Evolutionary conservation across 2,888 invertebrate genomes (phyloP), one percentile per base, ranked within the genome.

Genomic region (Plusia festucae): DNA sequence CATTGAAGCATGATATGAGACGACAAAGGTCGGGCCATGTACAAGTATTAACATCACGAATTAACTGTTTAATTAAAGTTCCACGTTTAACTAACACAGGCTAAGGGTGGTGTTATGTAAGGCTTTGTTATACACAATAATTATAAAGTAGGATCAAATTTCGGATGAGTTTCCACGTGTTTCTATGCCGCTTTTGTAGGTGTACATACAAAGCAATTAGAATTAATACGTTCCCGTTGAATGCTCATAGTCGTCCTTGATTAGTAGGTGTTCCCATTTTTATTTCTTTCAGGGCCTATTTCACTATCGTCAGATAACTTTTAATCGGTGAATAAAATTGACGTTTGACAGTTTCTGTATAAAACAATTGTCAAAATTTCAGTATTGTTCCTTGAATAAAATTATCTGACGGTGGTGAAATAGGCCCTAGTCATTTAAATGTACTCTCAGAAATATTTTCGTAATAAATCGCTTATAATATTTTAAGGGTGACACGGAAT

Each of bases 31-130:
- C 64, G 78, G 81, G 73, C 66, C 67, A 61, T 76, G 74, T 76
- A 68, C 71, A 62, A 55, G 56, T 59, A 71, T 79, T 77, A 81
- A 70, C 67, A 68, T 60, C 74, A 77, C 73, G 73, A 83, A 83
- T 85, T 82, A 84, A 83, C 85, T 79, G 79, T 85, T 85, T 83
- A 83, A 87, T 87, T 87, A 85, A 87, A 85, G 73, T 86, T 83
- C 69, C 75, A 76, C 70, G 78, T 73, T 79, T 65, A 61, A 59
- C 69, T 74, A 73, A 60, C 73, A 60, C 54, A 62, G 68, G 65
- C 66, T 73, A 62, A 73, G n/a, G 20, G 61, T 30, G 30, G 69
- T 63, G 20, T 44, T 70, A 70, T 59, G 57, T 62, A 56, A 51
- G 70, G 63, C 60, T 16, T 44, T 72, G 75, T 73, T 71, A 60